Conservation (phyloP, 2,113 vertebrate species). For the Strix aluco region DNA sequence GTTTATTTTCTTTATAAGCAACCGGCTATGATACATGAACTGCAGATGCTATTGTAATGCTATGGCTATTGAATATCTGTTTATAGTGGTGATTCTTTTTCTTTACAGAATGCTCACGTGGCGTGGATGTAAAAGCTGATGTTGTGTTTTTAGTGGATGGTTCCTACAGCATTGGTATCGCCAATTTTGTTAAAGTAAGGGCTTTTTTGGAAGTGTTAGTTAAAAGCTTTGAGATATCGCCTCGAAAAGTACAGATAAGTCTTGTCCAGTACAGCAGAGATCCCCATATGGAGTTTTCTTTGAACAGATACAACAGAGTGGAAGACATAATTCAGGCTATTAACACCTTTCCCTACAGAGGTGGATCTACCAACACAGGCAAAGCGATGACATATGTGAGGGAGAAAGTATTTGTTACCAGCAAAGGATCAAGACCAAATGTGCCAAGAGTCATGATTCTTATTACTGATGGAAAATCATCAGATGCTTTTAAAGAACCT, state of each 20-base stretch:
- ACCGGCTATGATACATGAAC: neutral
- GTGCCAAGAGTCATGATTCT: slow-evolving; percentile 95
- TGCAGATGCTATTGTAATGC: neutral
- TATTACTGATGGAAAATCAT: slow-evolving; percentile 98
- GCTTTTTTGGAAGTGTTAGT: slow-evolving; percentile 94
- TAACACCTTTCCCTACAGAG: slow-evolving; percentile 93
- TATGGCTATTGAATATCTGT: neutral
- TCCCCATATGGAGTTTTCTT: slow-evolving; percentile 91
- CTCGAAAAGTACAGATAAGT: slow-evolving; percentile 92
- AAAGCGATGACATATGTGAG: slow-evolving; percentile 95
- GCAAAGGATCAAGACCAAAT: slow-evolving; percentile 85
- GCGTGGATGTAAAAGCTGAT: slow-evolving; percentile 94
- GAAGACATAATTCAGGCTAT: slow-evolving; percentile 88
- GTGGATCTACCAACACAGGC: slow-evolving; percentile 97
- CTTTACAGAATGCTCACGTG: slow-evolving; percentile 89
- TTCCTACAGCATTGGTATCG: slow-evolving; percentile 95
- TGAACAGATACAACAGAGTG: slow-evolving; percentile 87
- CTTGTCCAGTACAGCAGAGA: slow-evolving; percentile 98
- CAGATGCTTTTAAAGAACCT: slow-evolving; percentile 93
- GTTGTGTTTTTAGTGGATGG: slow-evolving; percentile 97
- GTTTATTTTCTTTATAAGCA: neutral
- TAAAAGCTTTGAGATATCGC: slow-evolving; percentile 93
- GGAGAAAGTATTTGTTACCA: slow-evolving; percentile 87
- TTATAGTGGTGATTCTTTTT: neutral
- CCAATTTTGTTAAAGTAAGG: slow-evolving; percentile 96